Conservation (phyloP, 2,113 vertebrate species). For the Mesocricetus auratus region DNA sequence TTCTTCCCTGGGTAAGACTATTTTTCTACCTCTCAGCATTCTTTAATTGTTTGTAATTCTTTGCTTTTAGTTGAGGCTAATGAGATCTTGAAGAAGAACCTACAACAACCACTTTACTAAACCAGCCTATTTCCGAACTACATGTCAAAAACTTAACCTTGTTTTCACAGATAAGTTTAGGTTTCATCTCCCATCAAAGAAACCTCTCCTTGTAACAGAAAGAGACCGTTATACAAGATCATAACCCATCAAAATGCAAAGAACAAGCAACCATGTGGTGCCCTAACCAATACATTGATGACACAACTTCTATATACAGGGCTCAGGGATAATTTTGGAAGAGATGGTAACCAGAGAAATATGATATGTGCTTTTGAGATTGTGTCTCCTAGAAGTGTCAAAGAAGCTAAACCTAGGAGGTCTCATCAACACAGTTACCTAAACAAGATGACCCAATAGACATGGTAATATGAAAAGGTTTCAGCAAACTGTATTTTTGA, state of each 20-base stretch:
- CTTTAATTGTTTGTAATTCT: no score
- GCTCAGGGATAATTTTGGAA: not conserved
- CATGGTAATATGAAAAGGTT: not conserved
- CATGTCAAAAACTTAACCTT: no score
- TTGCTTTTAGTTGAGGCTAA: no score
- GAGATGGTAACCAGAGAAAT: not conserved
- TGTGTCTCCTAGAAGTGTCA: not conserved
- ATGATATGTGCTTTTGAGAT: not conserved
- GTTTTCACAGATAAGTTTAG: no score
- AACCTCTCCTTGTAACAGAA: no score
- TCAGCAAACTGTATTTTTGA: not conserved
- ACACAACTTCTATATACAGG: not conserved
- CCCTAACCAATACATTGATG: not conserved
- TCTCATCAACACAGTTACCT: not conserved
- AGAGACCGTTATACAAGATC: no score
- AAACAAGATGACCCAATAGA: not conserved
- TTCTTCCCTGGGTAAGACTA: no score
- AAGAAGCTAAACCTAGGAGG: not conserved
- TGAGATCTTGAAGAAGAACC: no score
- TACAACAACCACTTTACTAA: no score
- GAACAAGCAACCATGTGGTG: not conserved
- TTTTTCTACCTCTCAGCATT: no score
- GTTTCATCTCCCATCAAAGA: no score
- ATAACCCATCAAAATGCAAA: not conserved
- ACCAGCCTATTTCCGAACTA: no score